Base-by-base conservation (phyloP, 2,888 invertebrate genomes). In the Aradus depressus region DNA sequence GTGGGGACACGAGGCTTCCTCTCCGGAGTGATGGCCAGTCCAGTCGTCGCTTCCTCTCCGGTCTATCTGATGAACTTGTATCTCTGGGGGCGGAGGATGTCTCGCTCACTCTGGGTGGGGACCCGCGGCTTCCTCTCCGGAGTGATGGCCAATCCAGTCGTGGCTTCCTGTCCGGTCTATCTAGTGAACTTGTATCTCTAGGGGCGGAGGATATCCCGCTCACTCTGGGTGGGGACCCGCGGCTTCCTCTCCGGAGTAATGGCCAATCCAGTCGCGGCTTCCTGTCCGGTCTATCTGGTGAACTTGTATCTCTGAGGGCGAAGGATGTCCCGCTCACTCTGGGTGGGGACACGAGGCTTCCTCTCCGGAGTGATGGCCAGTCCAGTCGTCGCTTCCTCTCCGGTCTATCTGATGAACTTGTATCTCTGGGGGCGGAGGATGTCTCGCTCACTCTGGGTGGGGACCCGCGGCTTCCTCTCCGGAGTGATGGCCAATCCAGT, bases 401-500 rank as follows among this genome's bases (percentile, higher is more conserved):
- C n/a, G n/a, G n/a, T n/a, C n/a, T 38, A 54, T 41, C 54, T 16
- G 6, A 51, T 54, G 31, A 54, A 54, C 21, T 42, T 44, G 37
- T 54, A 54, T 6, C 54, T 51, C 18, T 54, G 54, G n/a, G 52
- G 31, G 42, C 68, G 59, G 45, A 74, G 74, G 31, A 75, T 67
- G 65, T 75, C 75, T 42, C 73, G 68, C 66, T 75, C 75, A 62
- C 72, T 74, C 73, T 75, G 74, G 53, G 74, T 73, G 58, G 72
- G 74, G 60, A 70, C 73, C 57, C 73, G 68, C 50, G 75, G 75
- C 65, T 75, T 75, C 59, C 68, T 66, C 65, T 73, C 74, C 2
- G 75, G 75, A 50, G 73, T 69, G 60, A 76, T 75, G 59, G 75
- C 74, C 62, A 70, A 70, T 42, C 76, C 76, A 61, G 71, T 67